Percentiles rank a stretch among this genome's conserved stretches.
Conservation (phyloP, 23 tunicate species). For the Ascidia mentula region DNA sequence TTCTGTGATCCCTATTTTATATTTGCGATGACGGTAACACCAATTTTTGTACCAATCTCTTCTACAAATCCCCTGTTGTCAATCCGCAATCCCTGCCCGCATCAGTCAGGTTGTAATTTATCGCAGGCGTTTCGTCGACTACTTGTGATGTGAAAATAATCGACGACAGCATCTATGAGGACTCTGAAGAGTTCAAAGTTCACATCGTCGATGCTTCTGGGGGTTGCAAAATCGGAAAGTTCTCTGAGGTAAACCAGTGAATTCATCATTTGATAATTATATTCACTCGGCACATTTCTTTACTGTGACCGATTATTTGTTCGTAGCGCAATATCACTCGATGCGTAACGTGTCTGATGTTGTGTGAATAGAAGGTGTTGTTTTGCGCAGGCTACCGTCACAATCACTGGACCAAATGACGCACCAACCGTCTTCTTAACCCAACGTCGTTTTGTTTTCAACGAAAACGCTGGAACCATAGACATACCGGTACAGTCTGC, state of each 20-base stretch:
- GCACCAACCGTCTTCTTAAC: conserved; percentile 75
- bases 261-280: too few species aligned
- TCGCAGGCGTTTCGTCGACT: conserved; percentile 55
- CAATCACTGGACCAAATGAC: conserved; percentile 98
- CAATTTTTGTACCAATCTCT: too few species aligned
- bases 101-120: not conserved
- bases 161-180: conserved; percentile 90
- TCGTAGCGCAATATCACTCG: too few species aligned
- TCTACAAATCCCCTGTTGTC: too few species aligned
- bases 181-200: conserved; percentile 82
- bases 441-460: conserved; percentile 42
- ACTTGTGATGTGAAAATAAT: conserved; percentile 85
- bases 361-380: not conserved
- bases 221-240: conserved; percentile 75
- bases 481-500: conserved; percentile 70
- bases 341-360: too few species aligned
- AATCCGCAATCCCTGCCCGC: too few species aligned
- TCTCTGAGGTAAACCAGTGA: conserved; percentile 52
- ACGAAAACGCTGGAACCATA: conserved; percentile 83
- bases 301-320: too few species aligned
- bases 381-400: conserved; percentile 63
- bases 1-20: too few species aligned
- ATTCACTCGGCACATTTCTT: too few species aligned
- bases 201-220: conserved; percentile 44
- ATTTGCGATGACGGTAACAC: too few species aligned